These are phyloP conservation scores for Gnathonemus longibarbis DNA, from an alignment of 2,113 vertebrate genomes.

Conservation along the genomic window DNA sequence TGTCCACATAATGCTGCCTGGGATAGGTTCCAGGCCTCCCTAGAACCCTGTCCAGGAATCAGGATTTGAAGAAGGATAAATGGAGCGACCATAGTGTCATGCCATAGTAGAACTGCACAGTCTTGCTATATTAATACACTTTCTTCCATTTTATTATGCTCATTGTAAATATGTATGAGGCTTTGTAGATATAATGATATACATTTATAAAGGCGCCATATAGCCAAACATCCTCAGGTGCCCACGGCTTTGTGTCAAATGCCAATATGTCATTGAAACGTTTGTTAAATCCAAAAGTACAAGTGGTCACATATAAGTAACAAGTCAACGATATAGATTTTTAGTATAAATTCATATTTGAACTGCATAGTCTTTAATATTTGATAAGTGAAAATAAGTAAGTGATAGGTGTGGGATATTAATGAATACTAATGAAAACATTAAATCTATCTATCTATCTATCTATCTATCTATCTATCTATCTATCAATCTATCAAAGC, in stretches of 20 bases:
- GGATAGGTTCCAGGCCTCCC: background rate
- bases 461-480: too few species aligned
- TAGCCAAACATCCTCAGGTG: background rate
- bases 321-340: background rate
- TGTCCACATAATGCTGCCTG: background rate
- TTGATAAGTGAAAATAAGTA: background rate
- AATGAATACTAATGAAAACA: background rate
- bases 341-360: background rate
- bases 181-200: too few species aligned
- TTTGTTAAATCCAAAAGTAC: background rate
- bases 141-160: background rate
- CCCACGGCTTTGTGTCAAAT: background rate
- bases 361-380: background rate
- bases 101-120: conserved; percentile 12
- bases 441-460: background rate
- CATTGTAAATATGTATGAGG: background rate
- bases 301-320: background rate
- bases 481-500: background rate
- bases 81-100: too few species aligned
- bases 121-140: background rate
- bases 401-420: background rate
- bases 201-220: background rate
- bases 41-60: background rate
- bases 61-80: conserved; percentile 19
- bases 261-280: background rate